A percentile compares a stretch with the other conserved stretches of the same genome.
phyloP scores from a whole-genome alignment of 2,113 vertebrate species.

The Nesoenas mayeri region DNA sequence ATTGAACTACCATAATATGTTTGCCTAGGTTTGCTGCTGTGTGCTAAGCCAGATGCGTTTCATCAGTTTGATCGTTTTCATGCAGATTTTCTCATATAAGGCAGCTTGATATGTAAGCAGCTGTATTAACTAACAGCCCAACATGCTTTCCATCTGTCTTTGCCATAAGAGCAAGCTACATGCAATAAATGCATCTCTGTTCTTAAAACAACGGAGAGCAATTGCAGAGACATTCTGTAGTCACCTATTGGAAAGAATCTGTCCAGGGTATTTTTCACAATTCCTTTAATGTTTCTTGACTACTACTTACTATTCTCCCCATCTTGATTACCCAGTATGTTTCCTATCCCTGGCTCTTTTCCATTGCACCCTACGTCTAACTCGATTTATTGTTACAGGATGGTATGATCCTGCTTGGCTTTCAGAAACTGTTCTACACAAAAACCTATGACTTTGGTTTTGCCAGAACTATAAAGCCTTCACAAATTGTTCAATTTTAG shows the following conservation, averaged over 20 bases:
- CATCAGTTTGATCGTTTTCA: background rate
- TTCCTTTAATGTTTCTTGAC: background rate
- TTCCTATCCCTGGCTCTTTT: background rate
- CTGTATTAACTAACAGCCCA: background rate
- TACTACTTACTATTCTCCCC: background rate
- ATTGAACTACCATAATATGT: background rate
- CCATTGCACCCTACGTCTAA: background rate
- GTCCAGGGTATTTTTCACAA: background rate
- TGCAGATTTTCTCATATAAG: background rate
- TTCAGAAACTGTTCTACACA: background rate
- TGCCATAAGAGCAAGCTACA: background rate
- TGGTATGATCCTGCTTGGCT: background rate
- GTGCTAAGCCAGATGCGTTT: slow-evolving; percentile 13
- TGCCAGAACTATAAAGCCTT: background rate
- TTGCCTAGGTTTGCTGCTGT: background rate
- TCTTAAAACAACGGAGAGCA: background rate
- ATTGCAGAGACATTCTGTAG: background rate
- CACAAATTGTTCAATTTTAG: background rate
- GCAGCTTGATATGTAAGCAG: background rate
- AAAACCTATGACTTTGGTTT: background rate
- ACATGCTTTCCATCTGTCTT: background rate
- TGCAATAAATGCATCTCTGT: background rate
- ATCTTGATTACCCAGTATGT: background rate
- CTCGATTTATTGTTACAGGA: background rate
- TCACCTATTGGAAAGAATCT: background rate